Conservation (phyloP, 2,888 invertebrate genomes). For the Eulithis testata region DNA sequence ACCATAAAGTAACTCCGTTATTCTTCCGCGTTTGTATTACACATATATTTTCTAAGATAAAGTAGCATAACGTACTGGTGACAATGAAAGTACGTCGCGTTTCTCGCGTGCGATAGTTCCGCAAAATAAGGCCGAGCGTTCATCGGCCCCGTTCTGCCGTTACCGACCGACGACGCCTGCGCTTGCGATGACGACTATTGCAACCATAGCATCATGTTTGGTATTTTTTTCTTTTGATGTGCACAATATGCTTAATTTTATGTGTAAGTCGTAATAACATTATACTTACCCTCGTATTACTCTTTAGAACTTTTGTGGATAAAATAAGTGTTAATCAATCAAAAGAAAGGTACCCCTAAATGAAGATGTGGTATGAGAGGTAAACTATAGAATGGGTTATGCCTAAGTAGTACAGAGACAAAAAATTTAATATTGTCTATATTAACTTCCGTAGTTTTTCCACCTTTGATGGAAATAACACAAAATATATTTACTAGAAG, state of each 20-base stretch:
- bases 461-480: too few species aligned
- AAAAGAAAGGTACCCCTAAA: too few species aligned
- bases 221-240: slow-evolving; percentile 31
- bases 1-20: slow-evolving; percentile 7
- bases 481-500: too few species aligned
- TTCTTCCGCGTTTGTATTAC: slow-evolving; percentile 23
- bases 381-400: too few species aligned
- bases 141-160: slow-evolving; percentile 80
- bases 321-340: too few species aligned
- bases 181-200: slow-evolving; percentile 36
- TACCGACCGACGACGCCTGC: slow-evolving; percentile 49
- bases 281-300: too few species aligned
- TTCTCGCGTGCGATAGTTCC: slow-evolving; percentile 80
- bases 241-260: slow-evolving; percentile 7
- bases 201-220: slow-evolving; percentile 41
- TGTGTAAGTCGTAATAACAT: too few species aligned
- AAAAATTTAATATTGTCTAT: too few species aligned
- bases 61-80: slow-evolving; percentile 57
- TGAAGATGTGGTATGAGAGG: too few species aligned
- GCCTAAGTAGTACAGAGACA: too few species aligned
- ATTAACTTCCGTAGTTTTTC: too few species aligned
- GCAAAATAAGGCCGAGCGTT: slow-evolving; percentile 81
- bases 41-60: slow-evolving; percentile 24
- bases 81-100: slow-evolving; percentile 81
- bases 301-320: too few species aligned